A percentile compares a stretch with the other conserved stretches of the same genome.
Conservation (phyloP, 2,113 vertebrate genomes). For the Elgaria multicarinata region DNA sequence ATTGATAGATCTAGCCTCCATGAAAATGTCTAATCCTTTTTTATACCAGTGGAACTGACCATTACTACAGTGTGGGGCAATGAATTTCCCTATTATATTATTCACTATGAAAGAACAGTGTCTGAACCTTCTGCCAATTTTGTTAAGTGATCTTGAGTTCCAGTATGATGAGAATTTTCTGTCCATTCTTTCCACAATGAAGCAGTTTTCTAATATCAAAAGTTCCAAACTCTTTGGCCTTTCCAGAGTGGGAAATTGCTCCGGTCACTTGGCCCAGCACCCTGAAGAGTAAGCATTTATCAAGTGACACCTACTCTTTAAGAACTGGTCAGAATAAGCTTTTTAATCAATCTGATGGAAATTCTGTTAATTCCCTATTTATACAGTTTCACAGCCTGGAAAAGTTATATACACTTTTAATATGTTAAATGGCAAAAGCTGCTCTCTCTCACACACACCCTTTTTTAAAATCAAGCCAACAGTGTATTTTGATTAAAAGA, state of each 20-base stretch:
- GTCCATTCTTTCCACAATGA: background rate
- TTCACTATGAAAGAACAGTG: background rate
- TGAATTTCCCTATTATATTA: background rate
- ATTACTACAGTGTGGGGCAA: background rate
- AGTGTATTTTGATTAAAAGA: background rate
- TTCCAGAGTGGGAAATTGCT: background rate
- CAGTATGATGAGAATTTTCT: background rate
- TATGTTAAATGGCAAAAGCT: background rate
- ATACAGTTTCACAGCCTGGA: background rate
- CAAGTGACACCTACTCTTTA: background rate
- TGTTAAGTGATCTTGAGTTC: background rate
- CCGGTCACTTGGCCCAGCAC: background rate
- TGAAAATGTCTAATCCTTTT: background rate
- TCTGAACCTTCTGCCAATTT: background rate
- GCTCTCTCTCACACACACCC: too few relatives aligned
- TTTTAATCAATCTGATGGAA: background rate
- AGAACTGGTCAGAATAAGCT: background rate
- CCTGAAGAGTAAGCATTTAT: background rate
- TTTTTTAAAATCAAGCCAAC: background rate
- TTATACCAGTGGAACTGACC: background rate
- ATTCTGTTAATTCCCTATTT: background rate
- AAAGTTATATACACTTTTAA: background rate
- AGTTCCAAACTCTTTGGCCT: background rate
- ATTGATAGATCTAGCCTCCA: too few relatives aligned
- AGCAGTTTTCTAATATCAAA: background rate